A percentile compares a stretch with the other conserved stretches of the same genome.
Conservation (phyloP, 2,888 invertebrate species). For the Pomacea canaliculata region DNA sequence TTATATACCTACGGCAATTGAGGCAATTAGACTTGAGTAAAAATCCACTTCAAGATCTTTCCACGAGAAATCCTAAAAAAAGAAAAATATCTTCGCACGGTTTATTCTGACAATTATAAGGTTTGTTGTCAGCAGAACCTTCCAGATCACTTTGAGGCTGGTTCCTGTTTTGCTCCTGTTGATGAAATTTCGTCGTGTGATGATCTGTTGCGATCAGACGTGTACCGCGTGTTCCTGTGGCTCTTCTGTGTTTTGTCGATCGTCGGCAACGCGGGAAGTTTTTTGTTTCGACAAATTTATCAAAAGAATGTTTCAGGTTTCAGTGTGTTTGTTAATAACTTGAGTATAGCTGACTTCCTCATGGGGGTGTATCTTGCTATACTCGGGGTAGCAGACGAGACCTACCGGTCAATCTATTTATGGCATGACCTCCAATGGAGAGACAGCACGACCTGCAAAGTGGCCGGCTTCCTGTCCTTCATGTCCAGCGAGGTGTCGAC, state of each 20-base stretch:
- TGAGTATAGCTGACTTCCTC: constrained; percentile 10
- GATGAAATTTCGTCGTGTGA: constrained; percentile 29
- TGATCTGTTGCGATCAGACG: constrained; percentile 15
- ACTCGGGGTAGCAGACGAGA: constrained; percentile 43
- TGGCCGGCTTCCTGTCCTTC: constrained; percentile 45
- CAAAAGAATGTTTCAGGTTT: background rate
- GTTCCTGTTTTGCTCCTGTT: constrained; percentile 3
- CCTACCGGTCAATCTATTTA: constrained; percentile 42
- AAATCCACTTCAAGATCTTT: background rate
- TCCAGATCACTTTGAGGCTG: constrained; percentile 11
- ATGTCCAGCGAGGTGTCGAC: constrained; percentile 76
- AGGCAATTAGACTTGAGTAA: constrained; percentile 18
- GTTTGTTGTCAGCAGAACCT: constrained; percentile 25
- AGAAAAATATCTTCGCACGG: background rate
- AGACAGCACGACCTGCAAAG: constrained; percentile 38
- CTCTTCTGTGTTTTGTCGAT: constrained; percentile 20
- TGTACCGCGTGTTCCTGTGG: constrained; percentile 21
- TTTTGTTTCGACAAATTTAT: constrained; percentile 27
- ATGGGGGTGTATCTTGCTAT: constrained; percentile 47
- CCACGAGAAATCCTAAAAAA: background rate
- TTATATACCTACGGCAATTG: constrained; percentile 9
- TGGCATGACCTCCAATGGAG: constrained; percentile 45
- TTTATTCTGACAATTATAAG: constrained; percentile 24
- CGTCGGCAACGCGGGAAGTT: constrained; percentile 18
- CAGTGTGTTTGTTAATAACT: background rate